A percentile compares a stretch with the other conserved stretches of the same genome.
Conservation (phyloP, 2,888 invertebrate genomes). For the Nephrotoma guestfalica region DNA sequence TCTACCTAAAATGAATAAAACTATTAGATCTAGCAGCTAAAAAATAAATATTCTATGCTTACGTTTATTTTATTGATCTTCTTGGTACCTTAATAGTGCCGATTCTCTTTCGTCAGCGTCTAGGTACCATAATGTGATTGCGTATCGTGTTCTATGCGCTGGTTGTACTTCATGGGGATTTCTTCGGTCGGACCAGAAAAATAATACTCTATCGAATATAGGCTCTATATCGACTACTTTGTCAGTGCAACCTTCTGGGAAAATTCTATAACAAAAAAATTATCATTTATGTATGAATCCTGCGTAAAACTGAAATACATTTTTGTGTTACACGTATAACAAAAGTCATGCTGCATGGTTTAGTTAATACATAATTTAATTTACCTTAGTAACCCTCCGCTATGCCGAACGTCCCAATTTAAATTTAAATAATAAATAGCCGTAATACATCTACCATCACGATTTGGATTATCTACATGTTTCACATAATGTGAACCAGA, state of each 20-base stretch:
- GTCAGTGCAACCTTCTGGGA: constrained; percentile 51
- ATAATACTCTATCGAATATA: constrained; percentile 80
- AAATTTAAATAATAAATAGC: constrained; percentile 95
- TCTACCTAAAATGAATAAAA: neutral
- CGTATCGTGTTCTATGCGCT: constrained; percentile 74
- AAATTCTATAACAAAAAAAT: constrained; percentile 43
- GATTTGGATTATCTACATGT: constrained; percentile 95
- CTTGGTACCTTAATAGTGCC: constrained; percentile 31
- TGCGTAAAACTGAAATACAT: neutral
- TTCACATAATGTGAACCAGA: constrained; percentile 88
- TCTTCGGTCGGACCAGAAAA: constrained; percentile 95
- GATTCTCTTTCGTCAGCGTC: constrained; percentile 69
- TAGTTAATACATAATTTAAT: constrained; percentile 2
- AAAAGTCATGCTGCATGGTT: neutral
- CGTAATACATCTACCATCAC: constrained; percentile 92
- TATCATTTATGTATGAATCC: neutral
- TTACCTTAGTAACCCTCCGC: constrained; percentile 73
- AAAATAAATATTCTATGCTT: neutral
- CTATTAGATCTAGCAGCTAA: neutral
- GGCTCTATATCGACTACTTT: constrained; percentile 81
- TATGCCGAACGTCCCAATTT: constrained; percentile 75
- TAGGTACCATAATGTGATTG: constrained; percentile 87
- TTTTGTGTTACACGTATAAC: neutral
- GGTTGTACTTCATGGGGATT: constrained; percentile 97
- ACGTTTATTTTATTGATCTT: neutral